These are phyloP conservation scores for Malurus leucopterus DNA, from an alignment of 2,797 vertebrate species.

Conservation along the genomic window DNA sequence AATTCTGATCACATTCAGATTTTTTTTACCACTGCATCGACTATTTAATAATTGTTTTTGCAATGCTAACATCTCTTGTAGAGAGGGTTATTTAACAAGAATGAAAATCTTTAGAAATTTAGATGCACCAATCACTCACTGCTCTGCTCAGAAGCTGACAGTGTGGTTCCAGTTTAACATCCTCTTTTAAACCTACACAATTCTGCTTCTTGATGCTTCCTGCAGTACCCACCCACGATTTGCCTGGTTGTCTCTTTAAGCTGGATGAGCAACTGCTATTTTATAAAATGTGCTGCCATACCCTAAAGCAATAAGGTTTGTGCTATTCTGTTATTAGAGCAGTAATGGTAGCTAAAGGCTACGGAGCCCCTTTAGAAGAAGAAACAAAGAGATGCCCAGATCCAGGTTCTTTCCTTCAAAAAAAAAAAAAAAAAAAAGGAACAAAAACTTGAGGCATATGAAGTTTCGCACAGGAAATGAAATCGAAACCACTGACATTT, in stretches of 20 bases:
- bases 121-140: not conserved
- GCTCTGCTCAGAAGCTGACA: not conserved
- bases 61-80: not conserved
- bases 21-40: not conserved
- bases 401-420: not conserved
- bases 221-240: not conserved
- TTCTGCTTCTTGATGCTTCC: not conserved
- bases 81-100: conserved; percentile 21
- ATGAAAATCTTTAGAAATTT: conserved; percentile 43
- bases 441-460: too few species aligned
- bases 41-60: conserved; percentile 34
- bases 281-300: not conserved
- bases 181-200: not conserved
- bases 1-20: not conserved
- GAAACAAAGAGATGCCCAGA: not conserved
- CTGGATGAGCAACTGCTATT: not conserved
- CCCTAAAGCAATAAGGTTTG: not conserved
- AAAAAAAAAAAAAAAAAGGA: not conserved
- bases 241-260: not conserved
- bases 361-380: not conserved
- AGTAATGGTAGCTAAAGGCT: not conserved
- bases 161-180: not conserved
- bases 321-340: not conserved
- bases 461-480: too few species aligned
- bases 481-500: too few species aligned